phyloP scores from a whole-genome alignment of 2,888 invertebrate species.

The Xanthorhoe spadicearia region DNA sequence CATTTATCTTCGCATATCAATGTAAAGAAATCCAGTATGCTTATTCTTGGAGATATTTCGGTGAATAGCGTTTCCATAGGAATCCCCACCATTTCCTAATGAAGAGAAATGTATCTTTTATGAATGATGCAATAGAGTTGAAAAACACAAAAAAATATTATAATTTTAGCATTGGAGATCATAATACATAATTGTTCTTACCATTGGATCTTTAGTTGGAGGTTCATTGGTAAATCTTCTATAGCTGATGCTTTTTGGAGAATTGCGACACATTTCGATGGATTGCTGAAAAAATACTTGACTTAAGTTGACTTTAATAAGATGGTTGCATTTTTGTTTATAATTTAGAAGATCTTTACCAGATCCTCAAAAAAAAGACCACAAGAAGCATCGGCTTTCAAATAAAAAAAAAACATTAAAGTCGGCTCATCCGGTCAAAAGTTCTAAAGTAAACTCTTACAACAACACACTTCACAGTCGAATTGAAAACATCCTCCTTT shows the following conservation, averaged over 20 bases:
- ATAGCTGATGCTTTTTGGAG: constrained; percentile 95
- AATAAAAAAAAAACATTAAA: neutral
- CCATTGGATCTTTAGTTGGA: constrained; percentile 72
- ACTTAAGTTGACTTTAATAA: neutral
- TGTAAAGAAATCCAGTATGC: constrained; percentile 92
- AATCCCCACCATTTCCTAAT: constrained; percentile 89
- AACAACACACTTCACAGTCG: no score
- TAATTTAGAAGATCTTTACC: no score
- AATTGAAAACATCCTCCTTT: no score
- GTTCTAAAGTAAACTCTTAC: no score
- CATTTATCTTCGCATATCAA: constrained; percentile 86
- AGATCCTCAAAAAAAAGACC: no score
- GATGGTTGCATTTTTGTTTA: no score
- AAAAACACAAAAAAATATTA: neutral
- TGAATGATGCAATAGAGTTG: neutral
- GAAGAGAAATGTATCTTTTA: constrained; percentile 38
- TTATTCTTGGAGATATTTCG: constrained; percentile 93
- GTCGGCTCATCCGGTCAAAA: no score
- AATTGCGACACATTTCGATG: constrained; percentile 92
- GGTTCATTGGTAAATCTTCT: constrained; percentile 89
- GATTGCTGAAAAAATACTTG: constrained; percentile 85
- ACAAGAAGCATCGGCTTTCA: no score
- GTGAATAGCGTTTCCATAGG: constrained; percentile 88
- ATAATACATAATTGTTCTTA: constrained; percentile 55
- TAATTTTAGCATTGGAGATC: constrained; percentile 70